phyloP scores from a whole-genome alignment of 2,113 vertebrate species.

The Corydoras sp. region DNA sequence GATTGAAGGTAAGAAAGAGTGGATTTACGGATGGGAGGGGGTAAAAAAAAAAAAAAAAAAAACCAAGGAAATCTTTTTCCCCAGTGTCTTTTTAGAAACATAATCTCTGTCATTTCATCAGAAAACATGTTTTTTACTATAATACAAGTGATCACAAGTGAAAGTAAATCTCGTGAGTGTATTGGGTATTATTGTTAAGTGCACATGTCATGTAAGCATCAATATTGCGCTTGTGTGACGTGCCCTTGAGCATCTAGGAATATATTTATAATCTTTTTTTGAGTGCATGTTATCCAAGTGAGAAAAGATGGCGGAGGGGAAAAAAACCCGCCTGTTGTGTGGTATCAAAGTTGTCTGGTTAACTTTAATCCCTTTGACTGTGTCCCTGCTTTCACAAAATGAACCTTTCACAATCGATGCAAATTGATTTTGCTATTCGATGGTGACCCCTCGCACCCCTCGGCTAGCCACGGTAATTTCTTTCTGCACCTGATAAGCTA shows the following conservation, averaged over 20 bases:
- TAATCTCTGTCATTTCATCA: background rate
- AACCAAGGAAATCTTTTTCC: background rate
- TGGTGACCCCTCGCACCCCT: constrained; percentile 90
- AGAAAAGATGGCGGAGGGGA: constrained; percentile 17
- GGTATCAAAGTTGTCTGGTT: constrained; percentile 83
- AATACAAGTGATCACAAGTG: no score
- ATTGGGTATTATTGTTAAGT: constrained; percentile 2
- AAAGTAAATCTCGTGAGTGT: background rate
- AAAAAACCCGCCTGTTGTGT: constrained; percentile 61
- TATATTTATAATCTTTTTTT: constrained; percentile 28
- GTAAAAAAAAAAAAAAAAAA: background rate
- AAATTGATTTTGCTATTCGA: constrained; percentile 97
- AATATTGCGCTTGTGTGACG: constrained; percentile 27
- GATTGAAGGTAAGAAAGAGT: constrained; percentile 85
- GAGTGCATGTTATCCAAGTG: constrained; percentile 37
- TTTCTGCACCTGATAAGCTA: constrained; percentile 94
- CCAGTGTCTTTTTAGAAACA: no score
- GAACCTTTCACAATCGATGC: constrained; percentile 98
- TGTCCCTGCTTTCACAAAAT: constrained; percentile 83
- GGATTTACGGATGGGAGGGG: constrained; percentile 13
- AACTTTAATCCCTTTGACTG: constrained; percentile 89
- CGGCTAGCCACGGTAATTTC: constrained; percentile 90
- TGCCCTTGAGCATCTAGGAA: background rate
- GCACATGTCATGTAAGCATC: constrained; percentile 26
- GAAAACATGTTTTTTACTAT: background rate